These are phyloP conservation scores for Ophioninae sp. DNA, from an alignment of 2,888 invertebrate species.

Conservation along the genomic window DNA sequence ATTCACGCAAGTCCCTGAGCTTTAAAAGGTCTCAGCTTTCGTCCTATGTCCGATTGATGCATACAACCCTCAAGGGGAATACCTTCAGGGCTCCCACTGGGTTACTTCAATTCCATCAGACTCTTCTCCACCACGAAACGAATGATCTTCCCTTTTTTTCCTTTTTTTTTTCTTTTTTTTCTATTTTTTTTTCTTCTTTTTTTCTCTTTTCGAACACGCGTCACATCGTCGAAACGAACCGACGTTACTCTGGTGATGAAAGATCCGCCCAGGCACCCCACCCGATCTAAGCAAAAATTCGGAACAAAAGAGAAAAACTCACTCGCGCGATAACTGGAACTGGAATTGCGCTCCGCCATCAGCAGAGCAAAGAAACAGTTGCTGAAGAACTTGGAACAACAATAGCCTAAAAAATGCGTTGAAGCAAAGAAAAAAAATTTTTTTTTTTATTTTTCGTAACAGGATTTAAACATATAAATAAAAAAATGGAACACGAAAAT, in stretches of 20 bases:
- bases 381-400: neutral
- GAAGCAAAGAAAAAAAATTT: too few relatives aligned
- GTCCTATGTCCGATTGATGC: neutral
- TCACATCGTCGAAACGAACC: neutral
- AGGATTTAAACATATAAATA: too few relatives aligned
- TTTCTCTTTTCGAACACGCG: neutral
- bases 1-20: neutral
- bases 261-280: neutral
- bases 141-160: neutral
- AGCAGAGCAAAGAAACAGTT: neutral
- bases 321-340: neutral
- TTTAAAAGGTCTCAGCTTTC: neutral
- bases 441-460: too few relatives aligned
- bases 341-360: neutral
- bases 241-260: neutral
- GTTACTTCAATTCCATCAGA: slow-evolving; percentile 1
- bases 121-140: neutral
- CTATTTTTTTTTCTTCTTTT: neutral
- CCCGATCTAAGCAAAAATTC: neutral
- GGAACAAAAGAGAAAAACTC: neutral
- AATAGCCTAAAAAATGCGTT: too few relatives aligned
- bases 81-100: slow-evolving; percentile 10
- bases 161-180: too few relatives aligned
- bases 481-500: too few relatives aligned
- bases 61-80: slow-evolving; percentile 3